phyloP scores from a whole-genome alignment of 2,888 invertebrate species.

The Zygaena filipendulae region DNA sequence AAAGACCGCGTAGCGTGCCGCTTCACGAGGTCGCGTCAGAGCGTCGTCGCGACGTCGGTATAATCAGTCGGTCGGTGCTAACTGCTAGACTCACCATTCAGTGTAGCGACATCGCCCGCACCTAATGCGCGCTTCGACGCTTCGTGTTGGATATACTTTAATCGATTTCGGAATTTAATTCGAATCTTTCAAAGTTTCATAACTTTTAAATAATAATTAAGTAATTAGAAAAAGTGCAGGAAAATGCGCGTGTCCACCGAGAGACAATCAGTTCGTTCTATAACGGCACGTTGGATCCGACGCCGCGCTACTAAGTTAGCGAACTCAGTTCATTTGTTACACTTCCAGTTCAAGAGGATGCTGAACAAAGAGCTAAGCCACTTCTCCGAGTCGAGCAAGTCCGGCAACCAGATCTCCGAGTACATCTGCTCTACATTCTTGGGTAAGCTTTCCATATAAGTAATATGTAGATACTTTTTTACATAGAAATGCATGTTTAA shows the following conservation, averaged over 20 bases:
- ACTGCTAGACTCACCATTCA: conserved; percentile 30
- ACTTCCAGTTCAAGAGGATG: conserved; percentile 97
- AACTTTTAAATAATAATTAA: no score
- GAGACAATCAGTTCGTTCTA: conserved; percentile 43
- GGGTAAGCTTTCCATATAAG: conserved; percentile 65
- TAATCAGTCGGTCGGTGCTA: conserved; percentile 22
- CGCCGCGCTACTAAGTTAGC: conserved; percentile 46
- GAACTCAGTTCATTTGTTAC: conserved; percentile 55
- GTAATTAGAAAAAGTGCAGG: no score
- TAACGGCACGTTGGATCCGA: conserved; percentile 42
- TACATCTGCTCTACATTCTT: conserved; percentile 99
- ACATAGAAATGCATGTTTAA: no score
- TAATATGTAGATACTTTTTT: conserved; percentile 8
- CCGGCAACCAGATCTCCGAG: conserved; percentile 99
- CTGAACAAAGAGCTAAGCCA: conserved; percentile 99
- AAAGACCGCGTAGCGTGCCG: no score
- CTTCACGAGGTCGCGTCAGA: conserved; percentile 2
- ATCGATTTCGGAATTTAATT: no score
- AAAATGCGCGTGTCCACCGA: conserved; percentile 61
- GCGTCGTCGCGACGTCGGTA: conserved; percentile 24
- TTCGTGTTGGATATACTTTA: conserved; percentile 16
- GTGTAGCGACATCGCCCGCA: conserved; percentile 46
- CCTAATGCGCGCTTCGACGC: conserved; percentile 42
- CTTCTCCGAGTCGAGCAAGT: conserved; percentile 98
- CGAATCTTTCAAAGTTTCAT: no score